Conservation (phyloP, 64 coral and sea anemone species). For the Platygyra sinensis region DNA sequence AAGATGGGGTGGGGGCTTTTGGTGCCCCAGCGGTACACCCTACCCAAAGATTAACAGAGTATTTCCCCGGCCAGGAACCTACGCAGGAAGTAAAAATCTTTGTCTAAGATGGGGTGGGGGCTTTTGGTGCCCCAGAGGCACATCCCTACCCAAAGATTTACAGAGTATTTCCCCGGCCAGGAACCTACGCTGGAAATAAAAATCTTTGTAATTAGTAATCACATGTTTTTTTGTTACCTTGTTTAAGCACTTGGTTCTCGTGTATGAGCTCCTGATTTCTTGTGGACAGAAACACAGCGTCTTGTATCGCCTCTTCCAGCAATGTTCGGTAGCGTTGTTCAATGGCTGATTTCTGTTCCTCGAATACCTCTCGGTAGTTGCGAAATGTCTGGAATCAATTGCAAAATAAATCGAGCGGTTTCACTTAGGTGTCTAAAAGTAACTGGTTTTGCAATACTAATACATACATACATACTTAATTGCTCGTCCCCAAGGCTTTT, state of each 20-base stretch:
- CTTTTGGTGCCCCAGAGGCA: no score
- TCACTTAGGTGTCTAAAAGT: no score
- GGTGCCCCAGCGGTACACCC: no score
- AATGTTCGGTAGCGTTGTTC: constrained; percentile 95
- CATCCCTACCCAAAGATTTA: no score
- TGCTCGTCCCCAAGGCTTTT: no score
- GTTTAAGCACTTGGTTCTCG: constrained; percentile 88
- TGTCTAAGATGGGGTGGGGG: no score
- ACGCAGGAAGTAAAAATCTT: background rate
- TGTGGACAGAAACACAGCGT: constrained; percentile 94
- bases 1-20: no score
- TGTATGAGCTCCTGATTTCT: constrained; percentile 96
- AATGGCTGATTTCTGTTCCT: constrained; percentile 96
- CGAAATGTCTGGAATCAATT: constrained; percentile 83
- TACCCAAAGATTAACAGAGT: no score
- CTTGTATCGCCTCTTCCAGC: constrained; percentile 97
- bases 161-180: no score
- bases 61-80: background rate
- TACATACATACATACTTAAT: no score
- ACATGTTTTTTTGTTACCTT: constrained; percentile 54
- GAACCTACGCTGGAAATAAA: no score
- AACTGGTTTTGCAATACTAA: no score
- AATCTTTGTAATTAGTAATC: background rate
- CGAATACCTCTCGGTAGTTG: constrained; percentile 98
- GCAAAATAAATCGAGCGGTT: background rate